phyloP scores from a whole-genome alignment of 2,113 vertebrate genomes.

The Catharus bicknelli region DNA sequence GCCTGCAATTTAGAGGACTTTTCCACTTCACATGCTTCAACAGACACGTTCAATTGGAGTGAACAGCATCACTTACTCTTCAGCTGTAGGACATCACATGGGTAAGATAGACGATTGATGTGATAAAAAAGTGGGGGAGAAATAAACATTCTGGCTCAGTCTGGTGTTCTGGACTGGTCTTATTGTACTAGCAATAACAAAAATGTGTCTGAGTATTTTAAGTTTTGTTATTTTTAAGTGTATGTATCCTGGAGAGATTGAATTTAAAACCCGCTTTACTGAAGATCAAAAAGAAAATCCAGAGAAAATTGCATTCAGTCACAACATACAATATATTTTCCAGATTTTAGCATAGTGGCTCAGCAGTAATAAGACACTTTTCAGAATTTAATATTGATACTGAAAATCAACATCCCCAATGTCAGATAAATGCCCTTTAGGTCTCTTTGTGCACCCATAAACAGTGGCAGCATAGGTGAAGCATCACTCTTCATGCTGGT shows the following conservation, averaged over 20 bases:
- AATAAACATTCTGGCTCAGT: neutral
- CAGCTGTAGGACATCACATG: neutral
- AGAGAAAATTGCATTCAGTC: neutral
- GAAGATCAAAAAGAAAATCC: neutral
- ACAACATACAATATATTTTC: neutral
- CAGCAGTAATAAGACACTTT: neutral
- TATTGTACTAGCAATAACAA: neutral
- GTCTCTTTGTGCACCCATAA: rapidly evolving
- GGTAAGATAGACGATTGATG: neutral
- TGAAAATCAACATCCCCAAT: neutral
- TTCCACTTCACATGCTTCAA: neutral
- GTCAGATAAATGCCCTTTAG: neutral
- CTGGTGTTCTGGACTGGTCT: neutral
- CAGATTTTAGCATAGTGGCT: neutral
- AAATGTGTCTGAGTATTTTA: neutral
- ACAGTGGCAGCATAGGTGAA: neutral
- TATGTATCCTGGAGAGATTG: neutral
- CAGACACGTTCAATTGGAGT: neutral
- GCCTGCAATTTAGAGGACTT: neutral
- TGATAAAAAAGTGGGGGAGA: neutral
- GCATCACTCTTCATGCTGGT: rapidly evolving
- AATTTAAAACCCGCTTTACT: neutral
- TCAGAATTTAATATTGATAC: neutral
- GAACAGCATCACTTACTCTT: neutral
- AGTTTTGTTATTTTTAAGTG: neutral